Evolutionary conservation across 1,140 invertebrate genomes (phyloP).

Genomic region (Leptonema lineaticorne): DNA sequence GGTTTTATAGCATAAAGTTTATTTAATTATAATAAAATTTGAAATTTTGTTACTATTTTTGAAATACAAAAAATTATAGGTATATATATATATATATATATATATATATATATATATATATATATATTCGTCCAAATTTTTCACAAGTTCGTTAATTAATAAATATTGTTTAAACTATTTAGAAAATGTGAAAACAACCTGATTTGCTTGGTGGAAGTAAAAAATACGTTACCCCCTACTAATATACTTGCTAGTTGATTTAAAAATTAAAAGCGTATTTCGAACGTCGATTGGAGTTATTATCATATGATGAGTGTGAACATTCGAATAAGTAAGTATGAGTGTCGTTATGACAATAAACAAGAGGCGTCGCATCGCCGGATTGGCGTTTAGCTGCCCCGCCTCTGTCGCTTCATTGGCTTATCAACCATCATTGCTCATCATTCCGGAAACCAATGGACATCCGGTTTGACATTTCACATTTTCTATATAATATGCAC

Average conservation of each 20-base stretch:
- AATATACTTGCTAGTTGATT: too few relatives aligned
- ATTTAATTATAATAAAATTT: not conserved
- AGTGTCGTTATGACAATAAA: constrained; percentile 13
- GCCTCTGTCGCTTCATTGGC: constrained; percentile 13
- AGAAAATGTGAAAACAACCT: too few relatives aligned
- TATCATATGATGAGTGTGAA: not conserved
- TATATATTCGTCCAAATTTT: not conserved
- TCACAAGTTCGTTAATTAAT: not conserved
- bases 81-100: not conserved
- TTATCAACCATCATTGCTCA: not conserved
- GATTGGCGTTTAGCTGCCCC: not conserved
- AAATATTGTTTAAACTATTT: not conserved
- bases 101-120: not conserved
- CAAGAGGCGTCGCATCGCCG: not conserved
- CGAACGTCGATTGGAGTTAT: not conserved
- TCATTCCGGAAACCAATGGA: constrained; percentile 6
- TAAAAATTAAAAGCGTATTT: too few relatives aligned
- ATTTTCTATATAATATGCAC: too few relatives aligned
- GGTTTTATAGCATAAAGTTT: too few relatives aligned
- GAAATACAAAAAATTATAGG: too few relatives aligned
- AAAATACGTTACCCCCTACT: too few relatives aligned
- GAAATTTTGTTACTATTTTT: not conserved
- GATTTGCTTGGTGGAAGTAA: too few relatives aligned
- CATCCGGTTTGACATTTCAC: not conserved
- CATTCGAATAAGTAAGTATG: not conserved